Conservation (phyloP, 1,140 invertebrate species). For the Drosophila nigromelanica region DNA sequence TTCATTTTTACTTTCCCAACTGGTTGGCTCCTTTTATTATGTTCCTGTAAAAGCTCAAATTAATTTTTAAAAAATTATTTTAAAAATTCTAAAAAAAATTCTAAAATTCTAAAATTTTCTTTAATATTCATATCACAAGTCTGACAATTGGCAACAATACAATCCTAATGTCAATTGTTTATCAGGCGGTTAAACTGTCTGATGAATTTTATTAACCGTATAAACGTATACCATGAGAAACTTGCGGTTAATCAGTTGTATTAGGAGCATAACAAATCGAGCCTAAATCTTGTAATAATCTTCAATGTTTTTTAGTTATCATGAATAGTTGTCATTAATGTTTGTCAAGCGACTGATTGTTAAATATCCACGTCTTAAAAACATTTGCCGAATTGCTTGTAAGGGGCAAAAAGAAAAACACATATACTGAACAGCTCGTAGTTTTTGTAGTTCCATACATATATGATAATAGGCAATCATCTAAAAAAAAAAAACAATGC, state of each 20-base stretch:
- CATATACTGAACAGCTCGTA: conserved; percentile 20
- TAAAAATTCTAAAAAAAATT: background rate
- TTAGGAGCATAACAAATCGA: background rate
- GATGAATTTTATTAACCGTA: no score
- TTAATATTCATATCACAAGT: no score
- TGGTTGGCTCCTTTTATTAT: conserved; percentile 1
- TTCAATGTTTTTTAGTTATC: conserved; percentile 22
- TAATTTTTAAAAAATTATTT: background rate
- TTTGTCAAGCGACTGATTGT: conserved; percentile 26
- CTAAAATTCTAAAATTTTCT: background rate
- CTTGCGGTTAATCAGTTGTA: background rate
- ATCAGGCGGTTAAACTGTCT: background rate
- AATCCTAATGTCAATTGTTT: background rate
- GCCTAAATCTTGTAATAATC: conserved; percentile 10
- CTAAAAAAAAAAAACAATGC: conserved; percentile 1
- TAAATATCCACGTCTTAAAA: conserved; percentile 14
- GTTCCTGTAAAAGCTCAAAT: background rate
- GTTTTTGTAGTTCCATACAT: conserved; percentile 33
- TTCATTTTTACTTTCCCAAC: conserved; percentile 27
- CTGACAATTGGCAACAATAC: no score
- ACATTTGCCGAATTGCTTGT: conserved; percentile 31
- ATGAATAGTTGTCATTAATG: conserved; percentile 20
- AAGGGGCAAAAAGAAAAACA: conserved; percentile 11
- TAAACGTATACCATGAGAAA: background rate
- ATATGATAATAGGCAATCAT: conserved; percentile 1